Percentiles rank a stretch among this genome's conserved stretches.
phyloP scores from a whole-genome alignment of 53 echinoderm and acorn worm species.

The Mesocentrotus franciscanus region DNA sequence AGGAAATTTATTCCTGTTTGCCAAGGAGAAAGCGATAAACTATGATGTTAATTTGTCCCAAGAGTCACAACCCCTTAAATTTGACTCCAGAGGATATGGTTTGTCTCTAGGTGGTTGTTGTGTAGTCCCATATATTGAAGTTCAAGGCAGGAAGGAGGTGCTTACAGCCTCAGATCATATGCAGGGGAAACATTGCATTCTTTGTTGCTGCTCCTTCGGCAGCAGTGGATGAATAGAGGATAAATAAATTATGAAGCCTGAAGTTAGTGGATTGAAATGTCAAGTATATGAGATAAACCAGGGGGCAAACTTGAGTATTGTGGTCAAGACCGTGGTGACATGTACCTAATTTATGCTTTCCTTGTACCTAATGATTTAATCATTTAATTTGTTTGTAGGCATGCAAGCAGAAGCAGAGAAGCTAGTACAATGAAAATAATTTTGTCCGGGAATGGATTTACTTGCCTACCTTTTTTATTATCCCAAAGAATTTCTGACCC shows the following conservation, averaged over 20 bases:
- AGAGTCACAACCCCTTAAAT: conserved; percentile 28
- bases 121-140: conserved; percentile 63
- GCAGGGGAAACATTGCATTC: conserved; percentile 51
- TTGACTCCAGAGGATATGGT: conserved; percentile 41
- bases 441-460: not conserved
- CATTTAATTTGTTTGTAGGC: conserved; percentile 55
- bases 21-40: conserved; percentile 47
- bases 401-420: conserved; percentile 13
- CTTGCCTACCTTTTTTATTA: not conserved
- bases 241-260: conserved; percentile 51
- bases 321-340: conserved; percentile 33
- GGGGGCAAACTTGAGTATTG: not conserved
- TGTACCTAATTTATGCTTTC: conserved; percentile 40
- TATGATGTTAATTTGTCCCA: conserved; percentile 57
- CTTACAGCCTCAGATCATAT: conserved; percentile 42
- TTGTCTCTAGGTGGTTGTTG: conserved; percentile 50
- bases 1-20: conserved; percentile 45
- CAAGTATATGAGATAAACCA: conserved; percentile 53
- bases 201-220: conserved; percentile 35
- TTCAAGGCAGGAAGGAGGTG: conserved; percentile 59
- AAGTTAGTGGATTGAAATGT: conserved; percentile 54
- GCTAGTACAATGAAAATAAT: not conserved
- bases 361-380: conserved; percentile 46
- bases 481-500: conserved; percentile 19
- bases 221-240: conserved; percentile 48